Base-by-base conservation (phyloP, 2,113 vertebrate species). In the Donacobius atricapilla region DNA sequence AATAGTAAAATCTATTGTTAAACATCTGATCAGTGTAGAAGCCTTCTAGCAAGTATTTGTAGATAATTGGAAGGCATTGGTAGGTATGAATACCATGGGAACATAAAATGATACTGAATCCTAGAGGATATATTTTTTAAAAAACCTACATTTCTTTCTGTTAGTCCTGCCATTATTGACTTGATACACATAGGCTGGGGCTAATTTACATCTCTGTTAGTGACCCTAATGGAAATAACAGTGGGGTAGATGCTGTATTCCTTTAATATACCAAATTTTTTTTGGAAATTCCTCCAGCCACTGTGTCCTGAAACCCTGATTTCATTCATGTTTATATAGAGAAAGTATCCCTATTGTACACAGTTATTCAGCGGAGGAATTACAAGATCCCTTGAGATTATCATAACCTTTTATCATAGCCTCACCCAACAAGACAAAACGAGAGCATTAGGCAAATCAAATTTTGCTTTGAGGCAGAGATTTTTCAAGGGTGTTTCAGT, bases 401-500 rank as follows among this genome's bases (percentile, higher is more conserved):
- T 40, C 45, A 39, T 63, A 90, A 90, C 50, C 11, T 90, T 92
- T 88, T 58, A 69, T 50, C 48, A 44, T 11, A 53, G 23, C 25
- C 48, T 89, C 85, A 88, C 58, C 83, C 92, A 95, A 65, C 18
- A 86, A 88, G 92, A 96, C 19, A 78, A 92, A 97, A 88, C 0
- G 68, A 92, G 68, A 65, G 25, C 54, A 86, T 78, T 56, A 90
- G 27, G 39, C 79, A 92, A 96, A 54, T 39, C 79, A 94, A 86
- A 94, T 80, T 92, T 92, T 94, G 90, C 92, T 94, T 70, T 90
- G 42, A 92, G 94, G 83, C 76, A 89, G 35, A 89, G 71, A 96
- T 93, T 95, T 89, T 83, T 95, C 90, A 92, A 80, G 58, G 27
- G 8, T 50, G 60, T 77, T 93, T 86, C 86, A 81, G 27, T 70